Conservation (phyloP, 2,888 invertebrate species). For the Neuroscelio doddi region DNA sequence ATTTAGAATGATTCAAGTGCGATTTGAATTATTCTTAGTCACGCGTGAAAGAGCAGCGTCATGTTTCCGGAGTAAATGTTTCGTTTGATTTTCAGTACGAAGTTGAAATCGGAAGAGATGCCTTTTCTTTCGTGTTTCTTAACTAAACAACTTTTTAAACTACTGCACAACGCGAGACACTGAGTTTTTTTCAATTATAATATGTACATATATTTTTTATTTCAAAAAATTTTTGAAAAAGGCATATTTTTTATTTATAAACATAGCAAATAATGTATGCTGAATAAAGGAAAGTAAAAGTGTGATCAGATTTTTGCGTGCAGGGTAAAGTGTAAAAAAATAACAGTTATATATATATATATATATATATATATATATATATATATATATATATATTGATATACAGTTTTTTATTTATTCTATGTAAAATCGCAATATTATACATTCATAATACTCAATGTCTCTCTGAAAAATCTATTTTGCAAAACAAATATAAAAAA, state of each 20-base stretch:
- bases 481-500: constrained; percentile 40
- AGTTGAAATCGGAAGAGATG: constrained; percentile 43
- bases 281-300: too few relatives aligned
- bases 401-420: constrained; percentile 46
- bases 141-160: constrained; percentile 11
- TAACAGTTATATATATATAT: constrained; percentile 13
- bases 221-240: too few relatives aligned
- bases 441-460: constrained; percentile 48
- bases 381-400: constrained; percentile 37
- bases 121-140: constrained; percentile 12
- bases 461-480: constrained; percentile 29
- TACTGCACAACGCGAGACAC: constrained; percentile 43
- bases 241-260: too few relatives aligned
- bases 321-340: constrained; percentile 34
- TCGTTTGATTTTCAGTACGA: constrained; percentile 25
- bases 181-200: constrained; percentile 28
- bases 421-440: constrained; percentile 49
- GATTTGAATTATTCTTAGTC: constrained; percentile 14
- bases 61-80: constrained; percentile 8
- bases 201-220: too few relatives aligned
- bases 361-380: too few relatives aligned
- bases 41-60: constrained; percentile 30
- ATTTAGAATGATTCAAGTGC: constrained; percentile 28
- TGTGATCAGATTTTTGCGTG: constrained; percentile 6
- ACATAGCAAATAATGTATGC: too few relatives aligned